A percentile compares a stretch with the other conserved stretches of the same genome.
These are phyloP conservation scores for Notarius quadriscutis DNA, from an alignment of 2,113 vertebrate species.

Conservation along the genomic window DNA sequence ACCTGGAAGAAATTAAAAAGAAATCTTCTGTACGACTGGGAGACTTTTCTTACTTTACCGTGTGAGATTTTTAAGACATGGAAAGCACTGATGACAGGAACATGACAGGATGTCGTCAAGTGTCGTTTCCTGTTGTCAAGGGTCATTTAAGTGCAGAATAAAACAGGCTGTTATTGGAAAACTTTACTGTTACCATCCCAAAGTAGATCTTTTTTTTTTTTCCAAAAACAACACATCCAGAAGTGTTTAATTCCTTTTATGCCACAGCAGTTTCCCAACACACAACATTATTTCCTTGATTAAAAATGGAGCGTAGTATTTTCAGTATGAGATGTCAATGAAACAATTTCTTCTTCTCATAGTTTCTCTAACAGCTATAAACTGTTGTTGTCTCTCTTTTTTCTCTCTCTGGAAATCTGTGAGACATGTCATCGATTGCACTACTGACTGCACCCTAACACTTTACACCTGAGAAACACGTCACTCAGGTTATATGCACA, in stretches of 20 bases:
- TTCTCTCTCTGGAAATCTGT: too few relatives aligned
- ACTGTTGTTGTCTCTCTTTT: too few relatives aligned
- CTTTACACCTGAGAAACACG: too few relatives aligned
- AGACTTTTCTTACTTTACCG: not conserved
- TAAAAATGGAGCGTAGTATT: not conserved
- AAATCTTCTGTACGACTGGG: not conserved
- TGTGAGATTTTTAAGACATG: not conserved
- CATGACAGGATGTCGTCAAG: too few relatives aligned
- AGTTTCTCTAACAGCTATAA: too few relatives aligned
- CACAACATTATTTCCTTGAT: not conserved
- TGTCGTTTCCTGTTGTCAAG: not conserved
- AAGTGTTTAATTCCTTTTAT: too few relatives aligned
- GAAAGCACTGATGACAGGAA: not conserved
- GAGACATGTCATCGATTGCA: not conserved
- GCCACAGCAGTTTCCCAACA: too few relatives aligned
- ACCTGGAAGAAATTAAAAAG: constrained; percentile 1
- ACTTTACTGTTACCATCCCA: too few relatives aligned
- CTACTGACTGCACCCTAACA: not conserved
- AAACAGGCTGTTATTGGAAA: not conserved
- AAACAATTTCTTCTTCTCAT: too few relatives aligned
- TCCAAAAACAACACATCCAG: too few relatives aligned
- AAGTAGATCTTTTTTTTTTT: too few relatives aligned
- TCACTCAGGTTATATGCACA: not conserved
- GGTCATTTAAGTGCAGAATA: not conserved
- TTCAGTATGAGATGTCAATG: too few relatives aligned